Base-by-base conservation (phyloP, 1,140 invertebrate species). In the Dryas iulia region DNA sequence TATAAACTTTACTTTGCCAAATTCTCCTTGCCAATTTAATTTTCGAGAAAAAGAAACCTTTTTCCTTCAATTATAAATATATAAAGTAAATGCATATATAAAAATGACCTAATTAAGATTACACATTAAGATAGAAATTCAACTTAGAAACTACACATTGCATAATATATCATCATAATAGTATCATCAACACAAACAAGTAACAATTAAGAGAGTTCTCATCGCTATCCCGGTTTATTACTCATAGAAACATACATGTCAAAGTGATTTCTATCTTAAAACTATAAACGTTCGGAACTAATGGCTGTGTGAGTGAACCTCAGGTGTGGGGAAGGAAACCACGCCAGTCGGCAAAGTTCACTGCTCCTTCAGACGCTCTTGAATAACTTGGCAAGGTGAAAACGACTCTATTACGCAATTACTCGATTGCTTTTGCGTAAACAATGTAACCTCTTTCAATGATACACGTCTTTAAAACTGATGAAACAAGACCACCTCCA, bases 321-420 rank as follows among this genome's bases (percentile, higher is more conserved):
- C 84, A 89, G 87, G 87, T 87, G 85, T 83, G 79, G 84, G 75
- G 82, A 83, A 82, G 76, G 77, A 78, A 56, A 74, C 77, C 75
- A 81, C 81, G 74, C 59, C 75, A 74, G 77, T 82, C 76, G 73
- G 73, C 81, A 88, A 87, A 89, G 87, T 89, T 89, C 87, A 89
- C 73, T 89, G 87, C 83, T 89, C 87, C 84, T 86, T 76, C 72
- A 78, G 64, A 74, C 77, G 70, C 68, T 76, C 67, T 77, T 73
- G 68, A 60, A 71, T 66, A 30, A 33, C 31, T 21, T 47, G 18
- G 59, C 74, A 80, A 68, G 54, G 70, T 53, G 74, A 86, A 82
- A 78, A 61, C 25, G 47, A 72, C 86, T 78, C 60, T 88, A 84
- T 69, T 18, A 69, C 60, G 18, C 57, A 71, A 74, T 31, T 23